Conservation (phyloP, 2,888 invertebrate genomes). For the Meiosimyza platycephala region DNA sequence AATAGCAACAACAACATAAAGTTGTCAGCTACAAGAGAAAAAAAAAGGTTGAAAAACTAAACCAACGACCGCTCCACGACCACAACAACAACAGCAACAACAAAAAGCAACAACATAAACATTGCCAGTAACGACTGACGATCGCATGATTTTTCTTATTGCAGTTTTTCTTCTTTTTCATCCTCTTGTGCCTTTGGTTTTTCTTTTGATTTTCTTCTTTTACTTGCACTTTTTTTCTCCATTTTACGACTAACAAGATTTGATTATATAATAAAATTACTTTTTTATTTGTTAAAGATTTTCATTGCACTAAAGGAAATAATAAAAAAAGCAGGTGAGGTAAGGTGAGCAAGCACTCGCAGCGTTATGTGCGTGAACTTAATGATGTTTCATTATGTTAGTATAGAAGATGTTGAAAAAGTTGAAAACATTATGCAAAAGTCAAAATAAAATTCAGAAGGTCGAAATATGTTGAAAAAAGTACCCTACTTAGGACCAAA, state of each 20-base stretch:
- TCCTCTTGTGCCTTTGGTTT: background rate
- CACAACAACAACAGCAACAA: conserved; percentile 1
- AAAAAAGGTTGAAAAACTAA: conserved; percentile 27
- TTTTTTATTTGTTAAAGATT: background rate
- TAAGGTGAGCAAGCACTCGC: too few relatives aligned
- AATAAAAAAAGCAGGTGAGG: too few relatives aligned
- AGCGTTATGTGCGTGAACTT: too few relatives aligned
- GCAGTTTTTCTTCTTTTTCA: background rate
- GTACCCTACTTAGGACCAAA: too few relatives aligned
- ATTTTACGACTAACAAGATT: background rate
- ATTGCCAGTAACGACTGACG: background rate
- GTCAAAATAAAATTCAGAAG: too few relatives aligned
- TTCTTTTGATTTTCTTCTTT: conserved; percentile 1
- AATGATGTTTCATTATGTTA: too few relatives aligned
- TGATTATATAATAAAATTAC: background rate
- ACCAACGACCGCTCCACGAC: conserved; percentile 16
- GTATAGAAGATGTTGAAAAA: too few relatives aligned
- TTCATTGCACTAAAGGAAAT: background rate
- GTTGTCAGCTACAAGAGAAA: background rate
- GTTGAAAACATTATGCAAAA: too few relatives aligned
- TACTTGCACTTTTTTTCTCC: background rate
- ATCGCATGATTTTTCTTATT: background rate
- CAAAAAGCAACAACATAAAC: background rate
- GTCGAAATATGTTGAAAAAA: too few relatives aligned
- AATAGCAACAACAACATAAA: conserved; percentile 14